Conservation (phyloP, 2,888 invertebrate genomes). For the Tenthredo scrophulariae region DNA sequence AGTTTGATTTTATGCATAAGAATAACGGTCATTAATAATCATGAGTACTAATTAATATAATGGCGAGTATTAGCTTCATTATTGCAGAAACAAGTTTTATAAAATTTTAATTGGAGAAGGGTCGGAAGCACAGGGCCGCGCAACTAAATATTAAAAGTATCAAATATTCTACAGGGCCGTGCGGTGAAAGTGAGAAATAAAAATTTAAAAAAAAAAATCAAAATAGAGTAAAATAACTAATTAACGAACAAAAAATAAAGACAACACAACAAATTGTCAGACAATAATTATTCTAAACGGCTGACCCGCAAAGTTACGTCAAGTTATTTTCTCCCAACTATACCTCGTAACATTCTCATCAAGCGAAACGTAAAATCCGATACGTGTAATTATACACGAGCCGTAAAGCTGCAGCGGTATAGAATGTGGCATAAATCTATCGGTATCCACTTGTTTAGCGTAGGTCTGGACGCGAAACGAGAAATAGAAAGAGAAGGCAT, state of each 20-base stretch:
- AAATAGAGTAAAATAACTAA: neutral
- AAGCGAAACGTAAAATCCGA: neutral
- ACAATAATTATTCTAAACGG: neutral
- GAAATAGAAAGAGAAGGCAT: constrained; percentile 47
- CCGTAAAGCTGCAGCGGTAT: constrained; percentile 64
- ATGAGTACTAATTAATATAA: constrained; percentile 54
- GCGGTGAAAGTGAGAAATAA: neutral
- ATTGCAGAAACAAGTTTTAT: constrained; percentile 53
- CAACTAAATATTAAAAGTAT: constrained; percentile 35
- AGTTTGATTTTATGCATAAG: constrained; percentile 52
- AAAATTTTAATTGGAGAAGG: constrained; percentile 53
- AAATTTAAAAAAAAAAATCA: neutral
- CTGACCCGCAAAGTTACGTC: neutral
- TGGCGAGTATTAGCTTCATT: constrained; percentile 53
- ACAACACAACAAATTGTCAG: neutral
- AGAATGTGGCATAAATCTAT: constrained; percentile 70
- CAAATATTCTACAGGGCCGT: constrained; percentile 35
- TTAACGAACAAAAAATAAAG: neutral
- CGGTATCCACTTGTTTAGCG: constrained; percentile 71
- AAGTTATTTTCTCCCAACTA: neutral
- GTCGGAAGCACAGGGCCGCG: constrained; percentile 49
- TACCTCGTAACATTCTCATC: neutral
- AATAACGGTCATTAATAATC: constrained; percentile 52
- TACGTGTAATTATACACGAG: constrained; percentile 52
- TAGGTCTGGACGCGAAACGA: constrained; percentile 34